Evolutionary conservation across 2,797 vertebrate genomes (phyloP), one percentile per base, ranked within the genome.

Genomic region (Tamandua tetradactyla): DNA sequence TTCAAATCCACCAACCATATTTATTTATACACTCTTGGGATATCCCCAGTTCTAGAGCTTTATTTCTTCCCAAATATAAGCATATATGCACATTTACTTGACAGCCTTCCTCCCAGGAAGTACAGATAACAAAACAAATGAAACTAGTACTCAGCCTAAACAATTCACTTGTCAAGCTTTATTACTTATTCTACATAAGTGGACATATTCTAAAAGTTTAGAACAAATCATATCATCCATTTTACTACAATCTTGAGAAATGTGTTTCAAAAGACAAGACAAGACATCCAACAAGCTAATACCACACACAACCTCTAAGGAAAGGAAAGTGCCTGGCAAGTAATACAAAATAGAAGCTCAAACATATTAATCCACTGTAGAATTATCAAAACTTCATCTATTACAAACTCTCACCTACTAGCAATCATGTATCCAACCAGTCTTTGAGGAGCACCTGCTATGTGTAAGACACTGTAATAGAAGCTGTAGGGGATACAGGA

Each of bases 181-280:
- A 55, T 84, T 89, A 80, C 68, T 76, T 89, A 91, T 49, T 84
- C 15, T 61, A 92, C 30, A 44, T 49, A 92, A 94, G 64, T 20
- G 12, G 66, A 22, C n/a, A 47, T 13, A 55, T 57, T 84, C 57
- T 94, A 7, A 64, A 92, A 93, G 35, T 57, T 47, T 14, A 89
- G 32, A 84, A 93, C 27, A 91, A 72, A 89, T 87, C 30, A 25
- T 47, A 66, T 18, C 59, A 64, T n/a, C 18, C 17, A 23, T 94
- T 94, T 91, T 72, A 86, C 30, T 15, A 49, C 66, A 15, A 91
- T 49, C 72, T 93, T 86, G 32, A 91, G 47, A 93, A 94, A 74
- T 78, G 40, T 76, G 68, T 76, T 89, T 92, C 66, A 86, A 88
- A 92, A 91, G 71, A 35, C 76, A 92, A 91, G 71, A 35, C 76